Percentiles rank a stretch among this genome's conserved stretches.
These are phyloP conservation scores for Drosophila colorata DNA, from an alignment of 2,888 invertebrate genomes.

Conservation along the genomic window DNA sequence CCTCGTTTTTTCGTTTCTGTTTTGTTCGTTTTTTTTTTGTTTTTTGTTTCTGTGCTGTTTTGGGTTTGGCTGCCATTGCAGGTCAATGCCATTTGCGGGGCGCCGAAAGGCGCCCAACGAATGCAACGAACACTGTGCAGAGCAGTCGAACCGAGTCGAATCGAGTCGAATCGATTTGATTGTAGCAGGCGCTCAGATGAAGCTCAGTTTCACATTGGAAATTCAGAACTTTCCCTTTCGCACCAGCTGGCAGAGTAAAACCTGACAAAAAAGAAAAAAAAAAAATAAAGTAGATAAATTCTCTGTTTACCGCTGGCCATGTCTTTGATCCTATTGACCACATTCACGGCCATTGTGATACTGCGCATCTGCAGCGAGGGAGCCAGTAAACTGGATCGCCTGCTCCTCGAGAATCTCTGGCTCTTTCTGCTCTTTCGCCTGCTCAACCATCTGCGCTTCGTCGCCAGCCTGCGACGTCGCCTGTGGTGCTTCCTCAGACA, in stretches of 20 bases:
- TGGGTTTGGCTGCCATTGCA: slow-evolving; percentile 36
- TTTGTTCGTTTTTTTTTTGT: neutral
- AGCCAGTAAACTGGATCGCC: slow-evolving; percentile 3
- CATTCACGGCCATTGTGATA: slow-evolving; percentile 16
- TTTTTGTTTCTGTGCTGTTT: no score
- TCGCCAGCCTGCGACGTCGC: slow-evolving; percentile 1
- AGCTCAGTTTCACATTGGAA: neutral
- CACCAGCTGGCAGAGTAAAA: neutral
- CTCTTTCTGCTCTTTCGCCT: slow-evolving; percentile 17
- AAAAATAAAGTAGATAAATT: slow-evolving; percentile 1
- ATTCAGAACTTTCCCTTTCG: neutral
- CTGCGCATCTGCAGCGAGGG: slow-evolving; percentile 15
- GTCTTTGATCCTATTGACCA: slow-evolving; percentile 17
- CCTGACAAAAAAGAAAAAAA: neutral
- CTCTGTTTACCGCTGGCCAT: slow-evolving; percentile 4
- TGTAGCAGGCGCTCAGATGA: slow-evolving; percentile 31
- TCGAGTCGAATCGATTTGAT: slow-evolving; percentile 48
- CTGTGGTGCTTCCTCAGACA: neutral
- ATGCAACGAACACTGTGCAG: slow-evolving; percentile 20
- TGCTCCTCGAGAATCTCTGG: slow-evolving; percentile 32
- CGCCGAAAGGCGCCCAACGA: no score
- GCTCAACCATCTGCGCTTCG: slow-evolving; percentile 7
- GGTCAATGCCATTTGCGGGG: slow-evolving; percentile 67
- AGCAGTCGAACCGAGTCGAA: slow-evolving; percentile 44
- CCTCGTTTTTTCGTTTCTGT: no score